A percentile compares a stretch with the other conserved stretches of the same genome.
Evolutionary conservation across 2,888 invertebrate species (phyloP).

Genomic region (Encarsia formosa): DNA sequence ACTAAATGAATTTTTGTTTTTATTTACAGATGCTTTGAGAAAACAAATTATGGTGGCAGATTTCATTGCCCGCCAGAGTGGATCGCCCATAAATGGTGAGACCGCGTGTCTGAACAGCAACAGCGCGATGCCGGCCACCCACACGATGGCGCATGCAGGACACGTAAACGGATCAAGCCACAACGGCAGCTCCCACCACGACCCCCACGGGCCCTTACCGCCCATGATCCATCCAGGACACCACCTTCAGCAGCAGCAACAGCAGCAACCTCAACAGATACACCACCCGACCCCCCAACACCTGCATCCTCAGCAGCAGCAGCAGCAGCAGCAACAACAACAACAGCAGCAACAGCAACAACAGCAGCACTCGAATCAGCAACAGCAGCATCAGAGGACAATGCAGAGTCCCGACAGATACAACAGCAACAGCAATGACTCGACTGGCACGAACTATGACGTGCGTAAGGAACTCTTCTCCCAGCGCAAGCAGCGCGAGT

Average conservation of each 20-base stretch:
- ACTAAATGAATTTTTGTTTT: not conserved
- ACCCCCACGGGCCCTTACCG: conserved; percentile 44
- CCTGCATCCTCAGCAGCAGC: conserved; percentile 31
- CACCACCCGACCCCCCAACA: conserved; percentile 33
- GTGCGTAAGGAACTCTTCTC: conserved; percentile 75
- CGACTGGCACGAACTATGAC: conserved; percentile 29
- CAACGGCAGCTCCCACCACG: conserved; percentile 35
- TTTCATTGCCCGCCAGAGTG: conserved; percentile 72
- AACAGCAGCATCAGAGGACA: conserved; percentile 35
- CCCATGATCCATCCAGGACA: conserved; percentile 43
- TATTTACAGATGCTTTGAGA: conserved; percentile 49
- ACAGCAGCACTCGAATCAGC: conserved; percentile 23
- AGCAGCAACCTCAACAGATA: conserved; percentile 39
- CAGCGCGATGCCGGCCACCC: conserved; percentile 48
- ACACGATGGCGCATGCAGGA: conserved; percentile 47
- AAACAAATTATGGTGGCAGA: conserved; percentile 77
- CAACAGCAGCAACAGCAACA: conserved; percentile 46
- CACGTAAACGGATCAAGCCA: conserved; percentile 39
- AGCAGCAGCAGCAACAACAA: conserved; percentile 40
- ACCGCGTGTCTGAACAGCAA: conserved; percentile 58
- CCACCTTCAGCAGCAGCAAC: conserved; percentile 47
- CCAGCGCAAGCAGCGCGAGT: conserved; percentile 90
- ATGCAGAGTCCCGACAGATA: conserved; percentile 37
- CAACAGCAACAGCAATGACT: conserved; percentile 40
- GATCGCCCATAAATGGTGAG: conserved; percentile 67